Conservation (phyloP, 2,888 invertebrate species). For the Ceratothoa steindachneri region DNA sequence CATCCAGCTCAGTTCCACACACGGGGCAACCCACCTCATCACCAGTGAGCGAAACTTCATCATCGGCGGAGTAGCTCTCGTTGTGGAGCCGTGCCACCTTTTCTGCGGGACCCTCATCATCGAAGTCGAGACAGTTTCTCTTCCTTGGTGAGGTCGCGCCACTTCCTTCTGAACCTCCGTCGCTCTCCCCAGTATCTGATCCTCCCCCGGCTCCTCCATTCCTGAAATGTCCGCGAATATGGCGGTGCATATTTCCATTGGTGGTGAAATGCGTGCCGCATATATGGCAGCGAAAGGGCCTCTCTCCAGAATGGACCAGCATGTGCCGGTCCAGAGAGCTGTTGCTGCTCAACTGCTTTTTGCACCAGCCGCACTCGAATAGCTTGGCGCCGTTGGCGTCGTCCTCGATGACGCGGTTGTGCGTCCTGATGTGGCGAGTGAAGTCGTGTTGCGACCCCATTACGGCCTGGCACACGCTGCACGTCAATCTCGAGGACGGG, state of each 20-base stretch:
- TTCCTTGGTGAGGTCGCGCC: slow-evolving; percentile 34
- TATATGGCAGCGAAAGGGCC: slow-evolving; percentile 72
- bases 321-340: slow-evolving; percentile 75
- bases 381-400: slow-evolving; percentile 52
- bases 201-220: slow-evolving; percentile 52
- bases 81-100: slow-evolving; percentile 32
- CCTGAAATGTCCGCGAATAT: slow-evolving; percentile 67
- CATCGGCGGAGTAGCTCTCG: slow-evolving; percentile 14
- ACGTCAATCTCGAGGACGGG: slow-evolving; percentile 55
- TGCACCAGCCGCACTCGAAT: slow-evolving; percentile 64
- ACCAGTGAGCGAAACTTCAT: slow-evolving; percentile 9
- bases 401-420: slow-evolving; percentile 59
- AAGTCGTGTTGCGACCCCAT: slow-evolving; percentile 64
- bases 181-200: slow-evolving; percentile 37
- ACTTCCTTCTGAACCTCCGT: slow-evolving; percentile 32
- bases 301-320: slow-evolving; percentile 72
- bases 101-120: slow-evolving; percentile 23
- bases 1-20: slow-evolving; percentile 33
- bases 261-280: slow-evolving; percentile 78
- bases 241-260: slow-evolving; percentile 80
- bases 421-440: slow-evolving; percentile 66
- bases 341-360: slow-evolving; percentile 68
- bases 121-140: slow-evolving; percentile 21
- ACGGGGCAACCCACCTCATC: slow-evolving; percentile 34
- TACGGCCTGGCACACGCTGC: slow-evolving; percentile 64